These are phyloP conservation scores for Bembecia ichneumoniformis DNA, from an alignment of 2,888 invertebrate genomes.

Conservation along the genomic window DNA sequence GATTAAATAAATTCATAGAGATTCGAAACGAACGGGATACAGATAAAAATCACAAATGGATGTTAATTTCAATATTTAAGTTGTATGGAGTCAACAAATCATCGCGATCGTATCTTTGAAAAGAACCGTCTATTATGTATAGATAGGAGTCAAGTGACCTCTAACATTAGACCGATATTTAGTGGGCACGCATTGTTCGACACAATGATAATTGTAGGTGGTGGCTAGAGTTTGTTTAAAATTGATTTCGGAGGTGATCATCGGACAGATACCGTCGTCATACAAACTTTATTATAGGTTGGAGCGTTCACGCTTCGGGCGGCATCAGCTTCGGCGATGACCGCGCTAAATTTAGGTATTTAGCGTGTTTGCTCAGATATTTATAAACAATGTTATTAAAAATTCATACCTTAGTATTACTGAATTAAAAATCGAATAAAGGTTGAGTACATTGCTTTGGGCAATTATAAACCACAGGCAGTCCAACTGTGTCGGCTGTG, in stretches of 20 bases:
- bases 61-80: conserved; percentile 69
- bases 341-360: not conserved
- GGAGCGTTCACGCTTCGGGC: conserved; percentile 13
- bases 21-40: conserved; percentile 16
- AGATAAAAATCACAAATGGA: conserved; percentile 62
- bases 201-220: conserved; percentile 65
- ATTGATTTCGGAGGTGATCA: conserved; percentile 67
- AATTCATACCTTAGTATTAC: no score
- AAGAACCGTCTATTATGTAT: conserved; percentile 57
- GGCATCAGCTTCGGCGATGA: not conserved
- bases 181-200: conserved; percentile 54
- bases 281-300: conserved; percentile 41
- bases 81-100: conserved; percentile 65
- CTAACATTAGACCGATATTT: conserved; percentile 54
- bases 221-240: conserved; percentile 68
- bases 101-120: conserved; percentile 63
- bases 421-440: no score
- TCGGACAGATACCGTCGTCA: conserved; percentile 47
- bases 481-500: no score
- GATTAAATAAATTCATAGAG: conserved; percentile 23
- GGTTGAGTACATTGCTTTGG: no score
- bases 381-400: no score
- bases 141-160: conserved; percentile 43
- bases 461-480: no score
- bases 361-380: not conserved